Evolutionary conservation across 2,797 vertebrate genomes (phyloP).

Genomic region (Mionectes olivaceus): DNA sequence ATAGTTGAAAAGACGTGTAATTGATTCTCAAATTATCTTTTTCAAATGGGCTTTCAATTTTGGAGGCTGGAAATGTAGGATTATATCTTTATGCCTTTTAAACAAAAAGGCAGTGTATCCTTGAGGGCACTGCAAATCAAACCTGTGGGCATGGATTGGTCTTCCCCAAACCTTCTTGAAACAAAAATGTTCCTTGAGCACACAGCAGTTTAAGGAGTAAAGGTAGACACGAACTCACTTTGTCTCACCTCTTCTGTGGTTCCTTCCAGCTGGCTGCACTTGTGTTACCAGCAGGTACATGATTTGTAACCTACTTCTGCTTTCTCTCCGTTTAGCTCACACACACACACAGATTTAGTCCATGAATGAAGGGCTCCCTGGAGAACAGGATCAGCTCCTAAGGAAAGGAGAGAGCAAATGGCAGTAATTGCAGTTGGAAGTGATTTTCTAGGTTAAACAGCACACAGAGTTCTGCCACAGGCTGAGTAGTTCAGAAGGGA

Average conservation of each 20-base stretch:
- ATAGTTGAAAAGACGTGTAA: neutral
- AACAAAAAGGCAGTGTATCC: neutral
- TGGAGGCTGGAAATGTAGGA: neutral
- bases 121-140: neutral
- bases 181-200: neutral
- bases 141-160: neutral
- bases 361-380: neutral
- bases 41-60: neutral
- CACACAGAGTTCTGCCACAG: neutral
- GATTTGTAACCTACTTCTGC: neutral
- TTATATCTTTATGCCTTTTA: neutral
- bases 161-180: neutral
- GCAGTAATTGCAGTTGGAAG: conserved; percentile 11
- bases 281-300: neutral
- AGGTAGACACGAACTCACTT: neutral
- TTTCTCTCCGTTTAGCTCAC: neutral
- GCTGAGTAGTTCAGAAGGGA: neutral
- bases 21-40: neutral
- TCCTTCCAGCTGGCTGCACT: neutral
- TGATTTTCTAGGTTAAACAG: neutral
- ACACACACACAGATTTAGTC: neutral
- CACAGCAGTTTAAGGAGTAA: neutral
- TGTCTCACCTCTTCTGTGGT: neutral
- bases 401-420: neutral
- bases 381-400: neutral